phyloP scores from a whole-genome alignment of 2,797 vertebrate species.

The Glyptemys insculpta region DNA sequence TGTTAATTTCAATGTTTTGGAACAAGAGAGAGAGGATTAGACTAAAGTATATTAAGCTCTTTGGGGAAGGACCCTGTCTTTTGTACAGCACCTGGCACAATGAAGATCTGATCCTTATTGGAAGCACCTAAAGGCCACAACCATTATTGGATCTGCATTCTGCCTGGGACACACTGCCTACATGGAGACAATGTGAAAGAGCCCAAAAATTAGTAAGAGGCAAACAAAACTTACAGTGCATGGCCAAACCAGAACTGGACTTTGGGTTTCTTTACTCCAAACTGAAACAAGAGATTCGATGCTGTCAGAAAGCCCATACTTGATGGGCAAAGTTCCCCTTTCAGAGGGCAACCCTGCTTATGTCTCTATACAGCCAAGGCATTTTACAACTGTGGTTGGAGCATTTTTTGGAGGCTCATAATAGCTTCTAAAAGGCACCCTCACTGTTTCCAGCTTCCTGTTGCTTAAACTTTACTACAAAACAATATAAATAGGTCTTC shows the following conservation, averaged over 20 bases:
- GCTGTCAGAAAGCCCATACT: background rate
- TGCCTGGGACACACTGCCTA: background rate
- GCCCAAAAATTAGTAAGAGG: background rate
- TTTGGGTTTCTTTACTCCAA: background rate
- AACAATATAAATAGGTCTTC: constrained; percentile 59
- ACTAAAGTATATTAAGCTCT: background rate
- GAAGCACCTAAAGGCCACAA: background rate
- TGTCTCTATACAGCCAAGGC: fast-evolving
- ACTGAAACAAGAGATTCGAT: background rate
- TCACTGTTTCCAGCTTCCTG: constrained; percentile 61
- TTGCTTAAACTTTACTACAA: constrained; percentile 64
- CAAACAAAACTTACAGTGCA: background rate
- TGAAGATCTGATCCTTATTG: background rate
- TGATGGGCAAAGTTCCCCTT: background rate
- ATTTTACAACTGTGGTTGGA: background rate
- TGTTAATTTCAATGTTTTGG: background rate
- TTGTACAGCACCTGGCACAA: background rate
- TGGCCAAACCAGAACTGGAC: background rate
- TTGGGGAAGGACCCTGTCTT: background rate
- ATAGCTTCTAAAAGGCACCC: constrained; percentile 35
- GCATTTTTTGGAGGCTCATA: constrained; percentile 1
- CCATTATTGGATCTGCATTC: background rate
- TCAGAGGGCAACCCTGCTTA: background rate
- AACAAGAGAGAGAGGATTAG: background rate
- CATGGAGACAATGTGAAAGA: fast-evolving